These are phyloP conservation scores for Metellina segmentata DNA, from an alignment of 2,888 invertebrate genomes.

Conservation along the genomic window DNA sequence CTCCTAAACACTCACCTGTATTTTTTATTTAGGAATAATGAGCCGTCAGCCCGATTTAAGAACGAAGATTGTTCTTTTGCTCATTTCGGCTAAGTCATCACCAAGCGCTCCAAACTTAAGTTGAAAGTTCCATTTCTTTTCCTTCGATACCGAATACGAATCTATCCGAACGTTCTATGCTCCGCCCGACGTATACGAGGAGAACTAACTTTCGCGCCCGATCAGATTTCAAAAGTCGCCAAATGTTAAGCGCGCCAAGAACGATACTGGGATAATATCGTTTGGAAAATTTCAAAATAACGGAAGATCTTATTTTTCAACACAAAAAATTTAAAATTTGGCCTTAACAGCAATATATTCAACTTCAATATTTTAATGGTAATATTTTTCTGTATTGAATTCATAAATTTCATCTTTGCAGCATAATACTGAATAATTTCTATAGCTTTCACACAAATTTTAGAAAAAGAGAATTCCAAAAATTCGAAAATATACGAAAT, in stretches of 20 bases:
- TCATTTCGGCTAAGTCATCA: slow-evolving; percentile 21
- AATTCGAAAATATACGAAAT: too few species aligned
- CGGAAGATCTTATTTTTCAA: too few species aligned
- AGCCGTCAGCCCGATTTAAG: slow-evolving; percentile 40
- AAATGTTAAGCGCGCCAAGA: slow-evolving; percentile 46
- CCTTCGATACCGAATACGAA: slow-evolving; percentile 10
- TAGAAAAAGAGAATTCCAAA: too few species aligned
- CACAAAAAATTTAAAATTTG: too few species aligned
- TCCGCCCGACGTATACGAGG: not conserved
- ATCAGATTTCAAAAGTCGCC: slow-evolving; percentile 31
- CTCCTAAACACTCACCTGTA: slow-evolving; percentile 17
- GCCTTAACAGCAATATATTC: too few species aligned
- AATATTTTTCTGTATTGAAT: too few species aligned
- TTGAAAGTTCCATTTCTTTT: slow-evolving; percentile 53
- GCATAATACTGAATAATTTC: too few species aligned
- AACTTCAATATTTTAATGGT: too few species aligned
- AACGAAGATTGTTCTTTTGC: slow-evolving; percentile 49
- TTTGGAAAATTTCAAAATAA: too few species aligned
- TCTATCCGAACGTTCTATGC: slow-evolving; percentile 33
- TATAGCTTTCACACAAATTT: too few species aligned
- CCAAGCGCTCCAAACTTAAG: slow-evolving; percentile 21
- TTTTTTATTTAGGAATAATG: slow-evolving; percentile 14
- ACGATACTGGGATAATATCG: not conserved
- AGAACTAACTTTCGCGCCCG: slow-evolving; percentile 12
- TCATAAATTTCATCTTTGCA: too few species aligned